A percentile compares a stretch with the other conserved stretches of the same genome.
Evolutionary conservation across 2,797 vertebrate genomes (phyloP).

Genomic region (Anguilla marmorata): DNA sequence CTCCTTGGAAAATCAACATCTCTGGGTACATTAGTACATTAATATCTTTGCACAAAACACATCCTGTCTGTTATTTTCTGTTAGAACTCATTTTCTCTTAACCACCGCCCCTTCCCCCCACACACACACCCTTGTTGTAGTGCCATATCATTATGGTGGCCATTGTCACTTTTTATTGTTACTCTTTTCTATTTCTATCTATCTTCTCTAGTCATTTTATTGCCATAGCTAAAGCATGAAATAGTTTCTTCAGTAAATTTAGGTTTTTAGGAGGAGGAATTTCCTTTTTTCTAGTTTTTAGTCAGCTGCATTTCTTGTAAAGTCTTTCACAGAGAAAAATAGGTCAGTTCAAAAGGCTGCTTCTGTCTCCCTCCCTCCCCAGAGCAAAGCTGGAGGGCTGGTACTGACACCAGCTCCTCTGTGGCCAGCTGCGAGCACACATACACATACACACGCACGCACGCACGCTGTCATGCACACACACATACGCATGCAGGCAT

Average conservation of each 20-base stretch:
- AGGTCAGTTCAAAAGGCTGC: constrained; percentile 8
- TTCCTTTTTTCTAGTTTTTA: not conserved
- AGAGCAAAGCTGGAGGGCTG: not conserved
- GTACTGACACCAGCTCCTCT: not conserved
- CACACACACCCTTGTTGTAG: not conserved
- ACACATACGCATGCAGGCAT: not conserved
- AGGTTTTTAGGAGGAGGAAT: not conserved
- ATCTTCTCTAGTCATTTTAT: not conserved
- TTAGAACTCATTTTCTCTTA: not conserved
- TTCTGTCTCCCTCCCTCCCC: not conserved
- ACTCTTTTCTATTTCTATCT: not conserved
- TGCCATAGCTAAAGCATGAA: not conserved
- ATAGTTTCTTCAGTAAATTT: not conserved
- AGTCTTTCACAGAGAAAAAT: constrained; percentile 2
- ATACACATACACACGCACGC: not conserved
- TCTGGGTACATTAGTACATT: not conserved
- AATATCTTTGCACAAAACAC: not conserved
- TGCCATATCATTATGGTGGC: not conserved
- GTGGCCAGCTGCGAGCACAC: not conserved
- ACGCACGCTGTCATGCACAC: not conserved
- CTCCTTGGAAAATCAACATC: not conserved
- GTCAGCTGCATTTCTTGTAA: not conserved
- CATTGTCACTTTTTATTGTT: not conserved
- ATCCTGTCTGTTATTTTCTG: not conserved
- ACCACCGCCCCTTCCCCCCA: not conserved